Conservation (phyloP, 2,113 vertebrate genomes). For the Anthoscopus minutus region DNA sequence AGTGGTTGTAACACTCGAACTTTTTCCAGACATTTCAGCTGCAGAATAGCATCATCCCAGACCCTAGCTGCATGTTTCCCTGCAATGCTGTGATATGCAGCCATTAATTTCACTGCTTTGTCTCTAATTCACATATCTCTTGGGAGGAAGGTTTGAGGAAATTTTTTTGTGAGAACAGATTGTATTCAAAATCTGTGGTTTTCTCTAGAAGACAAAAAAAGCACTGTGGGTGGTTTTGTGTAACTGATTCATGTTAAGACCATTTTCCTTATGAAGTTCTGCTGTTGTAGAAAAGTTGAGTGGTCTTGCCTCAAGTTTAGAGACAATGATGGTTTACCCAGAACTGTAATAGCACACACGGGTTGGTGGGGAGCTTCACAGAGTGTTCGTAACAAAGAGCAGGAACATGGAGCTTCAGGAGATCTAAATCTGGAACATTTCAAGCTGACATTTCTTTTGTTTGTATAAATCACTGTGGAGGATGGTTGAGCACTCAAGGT, state of each 20-base stretch:
- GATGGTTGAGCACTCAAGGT: constrained; percentile 24
- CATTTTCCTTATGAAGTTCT: not conserved
- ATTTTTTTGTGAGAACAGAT: not conserved
- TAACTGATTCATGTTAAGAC: not conserved
- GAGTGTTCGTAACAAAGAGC: not conserved
- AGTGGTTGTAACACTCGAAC: not conserved
- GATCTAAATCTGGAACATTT: not conserved
- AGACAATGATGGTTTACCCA: not conserved
- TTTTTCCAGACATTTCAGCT: not conserved
- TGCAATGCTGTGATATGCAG: not conserved
- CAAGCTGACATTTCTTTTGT: constrained; percentile 21
- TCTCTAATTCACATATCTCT: not conserved
- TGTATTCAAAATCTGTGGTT: not conserved
- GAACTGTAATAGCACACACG: not conserved
- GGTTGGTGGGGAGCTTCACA: not conserved
- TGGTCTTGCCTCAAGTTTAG: not conserved
- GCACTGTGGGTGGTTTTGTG: not conserved
- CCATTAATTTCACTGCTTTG: not conserved
- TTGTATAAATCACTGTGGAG: constrained; percentile 17
- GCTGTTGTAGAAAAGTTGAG: not conserved
- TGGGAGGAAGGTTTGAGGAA: not conserved
- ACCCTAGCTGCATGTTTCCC: not conserved
- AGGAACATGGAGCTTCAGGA: not conserved
- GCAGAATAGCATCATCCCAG: not conserved
- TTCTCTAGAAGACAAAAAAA: not conserved